Evolutionary conservation across 2,888 invertebrate genomes (phyloP).

Genomic region (Synergus umbraculus): DNA sequence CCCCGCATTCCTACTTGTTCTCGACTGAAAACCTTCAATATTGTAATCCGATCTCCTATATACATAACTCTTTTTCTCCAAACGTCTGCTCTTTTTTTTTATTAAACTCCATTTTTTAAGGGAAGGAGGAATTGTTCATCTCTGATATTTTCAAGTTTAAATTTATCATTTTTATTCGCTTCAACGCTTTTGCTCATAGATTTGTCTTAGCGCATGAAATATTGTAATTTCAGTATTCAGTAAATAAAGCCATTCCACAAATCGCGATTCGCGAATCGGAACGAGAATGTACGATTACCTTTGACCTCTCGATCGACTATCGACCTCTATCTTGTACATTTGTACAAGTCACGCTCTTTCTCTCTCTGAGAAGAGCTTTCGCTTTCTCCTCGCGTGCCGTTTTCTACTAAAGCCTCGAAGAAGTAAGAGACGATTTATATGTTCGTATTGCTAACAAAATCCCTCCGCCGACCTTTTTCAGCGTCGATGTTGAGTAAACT

Average conservation of each 20-base stretch:
- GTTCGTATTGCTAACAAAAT: slow-evolving; percentile 40
- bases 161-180: too few relatives aligned
- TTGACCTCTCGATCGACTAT: slow-evolving; percentile 18
- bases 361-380: slow-evolving; percentile 34
- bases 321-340: slow-evolving; percentile 17
- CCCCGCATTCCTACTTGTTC: background rate
- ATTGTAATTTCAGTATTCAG: background rate
- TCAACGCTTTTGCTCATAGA: too few relatives aligned
- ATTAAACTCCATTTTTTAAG: background rate
- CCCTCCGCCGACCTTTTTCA: slow-evolving; percentile 33
- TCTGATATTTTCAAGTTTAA: background rate
- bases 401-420: slow-evolving; percentile 40
- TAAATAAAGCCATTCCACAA: slow-evolving; percentile 10
- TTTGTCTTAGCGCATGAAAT: background rate
- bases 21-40: background rate
- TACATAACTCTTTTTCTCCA: background rate
- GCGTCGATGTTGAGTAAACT: slow-evolving; percentile 33
- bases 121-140: background rate
- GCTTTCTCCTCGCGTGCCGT: slow-evolving; percentile 47
- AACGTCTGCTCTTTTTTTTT: background rate
- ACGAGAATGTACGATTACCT: slow-evolving; percentile 8
- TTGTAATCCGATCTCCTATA: background rate
- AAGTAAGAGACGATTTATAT: slow-evolving; percentile 41
- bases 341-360: slow-evolving; percentile 3
- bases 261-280: slow-evolving; percentile 7